Percentiles rank a stretch among this genome's conserved stretches.
Evolutionary conservation across 2,797 vertebrate species (phyloP).

Genomic region (Paedocypris micromegethes): DNA sequence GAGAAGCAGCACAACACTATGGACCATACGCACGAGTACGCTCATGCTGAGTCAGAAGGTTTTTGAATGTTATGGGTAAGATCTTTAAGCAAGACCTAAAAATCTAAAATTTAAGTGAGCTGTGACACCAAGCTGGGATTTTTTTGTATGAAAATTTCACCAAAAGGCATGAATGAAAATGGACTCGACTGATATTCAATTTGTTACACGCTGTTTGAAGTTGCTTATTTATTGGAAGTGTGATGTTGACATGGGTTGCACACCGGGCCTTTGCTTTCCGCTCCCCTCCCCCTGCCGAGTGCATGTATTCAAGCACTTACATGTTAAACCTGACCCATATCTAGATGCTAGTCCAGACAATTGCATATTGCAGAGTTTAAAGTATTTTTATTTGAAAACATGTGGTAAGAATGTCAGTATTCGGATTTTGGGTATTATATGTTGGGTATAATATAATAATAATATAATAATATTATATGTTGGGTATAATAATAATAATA

Average conservation of each 20-base stretch:
- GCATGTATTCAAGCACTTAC: constrained; percentile 2
- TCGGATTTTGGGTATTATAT: background rate
- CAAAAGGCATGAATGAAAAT: no score
- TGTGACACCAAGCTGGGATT: no score
- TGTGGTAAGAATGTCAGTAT: background rate
- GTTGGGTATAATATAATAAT: no score
- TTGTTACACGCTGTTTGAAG: no score
- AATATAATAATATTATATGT: no score
- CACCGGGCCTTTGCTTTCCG: background rate
- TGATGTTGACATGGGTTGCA: background rate
- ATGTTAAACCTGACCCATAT: constrained; percentile 22
- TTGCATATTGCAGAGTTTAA: constrained; percentile 1
- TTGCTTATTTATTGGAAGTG: no score
- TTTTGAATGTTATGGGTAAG: background rate
- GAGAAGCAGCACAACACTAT: constrained; percentile 59
- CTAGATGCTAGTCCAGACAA: constrained; percentile 1
- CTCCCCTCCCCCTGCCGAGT: background rate
- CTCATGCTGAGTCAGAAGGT: constrained; percentile 9
- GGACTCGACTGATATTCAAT: no score
- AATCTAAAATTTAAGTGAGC: no score
- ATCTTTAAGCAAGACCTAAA: no score
- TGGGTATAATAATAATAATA: no score
- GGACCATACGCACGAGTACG: constrained; percentile 38
- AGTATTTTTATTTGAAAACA: no score
- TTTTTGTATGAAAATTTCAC: no score